Conservation (phyloP, 2,797 vertebrate species). For the Lates japonicus region DNA sequence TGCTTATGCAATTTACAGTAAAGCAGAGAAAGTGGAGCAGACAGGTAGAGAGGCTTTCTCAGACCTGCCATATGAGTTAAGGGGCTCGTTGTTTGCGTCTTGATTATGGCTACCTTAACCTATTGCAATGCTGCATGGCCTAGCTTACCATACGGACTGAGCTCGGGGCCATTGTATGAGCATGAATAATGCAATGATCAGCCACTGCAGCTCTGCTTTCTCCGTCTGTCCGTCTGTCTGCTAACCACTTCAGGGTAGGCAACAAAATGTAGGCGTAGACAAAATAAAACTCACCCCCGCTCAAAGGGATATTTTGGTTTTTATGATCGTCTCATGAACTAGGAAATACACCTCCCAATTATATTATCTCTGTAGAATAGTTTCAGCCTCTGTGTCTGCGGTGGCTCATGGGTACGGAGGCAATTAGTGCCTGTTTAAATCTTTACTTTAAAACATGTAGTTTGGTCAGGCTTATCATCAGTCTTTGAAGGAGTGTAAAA, state of each 20-base stretch:
- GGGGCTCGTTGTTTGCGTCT: constrained; percentile 14
- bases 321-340: neutral
- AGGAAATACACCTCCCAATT: neutral
- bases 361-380: neutral
- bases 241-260: constrained; percentile 49
- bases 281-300: neutral
- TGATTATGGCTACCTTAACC: constrained; percentile 27
- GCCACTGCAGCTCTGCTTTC: constrained; percentile 45
- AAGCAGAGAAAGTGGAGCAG: constrained; percentile 18
- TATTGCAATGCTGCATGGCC: constrained; percentile 13
- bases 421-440: neutral
- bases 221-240: constrained; percentile 56
- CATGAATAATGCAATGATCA: constrained; percentile 78
- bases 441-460: neutral
- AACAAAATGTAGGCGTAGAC: constrained; percentile 14
- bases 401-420: neutral
- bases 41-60: constrained; percentile 7
- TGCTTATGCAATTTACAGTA: neutral
- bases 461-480: neutral
- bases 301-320: neutral
- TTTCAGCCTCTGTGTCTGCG: neutral
- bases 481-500: neutral
- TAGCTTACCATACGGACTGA: constrained; percentile 53
- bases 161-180: constrained; percentile 61
- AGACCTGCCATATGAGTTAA: constrained; percentile 7